Evolutionary conservation across 2,888 invertebrate genomes (phyloP).

Genomic region (Lithophane socia): DNA sequence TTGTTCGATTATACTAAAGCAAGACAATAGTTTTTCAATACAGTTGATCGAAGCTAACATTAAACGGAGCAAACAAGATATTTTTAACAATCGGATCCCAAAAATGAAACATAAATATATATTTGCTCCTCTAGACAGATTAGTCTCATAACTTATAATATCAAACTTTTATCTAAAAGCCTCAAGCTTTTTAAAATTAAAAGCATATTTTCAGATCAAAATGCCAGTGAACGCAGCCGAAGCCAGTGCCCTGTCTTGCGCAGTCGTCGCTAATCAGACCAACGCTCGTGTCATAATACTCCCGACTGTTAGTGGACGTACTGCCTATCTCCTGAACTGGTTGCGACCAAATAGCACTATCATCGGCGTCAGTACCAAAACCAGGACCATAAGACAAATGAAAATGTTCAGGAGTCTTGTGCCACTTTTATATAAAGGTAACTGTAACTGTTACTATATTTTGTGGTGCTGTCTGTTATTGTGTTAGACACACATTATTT

Average conservation of each 20-base stretch:
- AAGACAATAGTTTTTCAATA: not conserved
- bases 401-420: constrained; percentile 91
- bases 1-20: not conserved
- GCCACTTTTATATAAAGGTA: constrained; percentile 90
- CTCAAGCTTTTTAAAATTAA: not conserved
- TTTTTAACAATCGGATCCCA: not conserved
- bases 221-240: constrained; percentile 82
- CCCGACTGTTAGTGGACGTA: constrained; percentile 91
- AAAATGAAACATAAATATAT: too few species aligned
- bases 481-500: not conserved
- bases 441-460: not conserved
- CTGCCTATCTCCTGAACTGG: constrained; percentile 91
- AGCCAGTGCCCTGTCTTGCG: constrained; percentile 77
- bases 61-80: not conserved
- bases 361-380: constrained; percentile 91
- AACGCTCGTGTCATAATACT: constrained; percentile 90
- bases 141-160: not conserved
- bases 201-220: constrained; percentile 69
- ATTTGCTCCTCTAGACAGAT: not conserved
- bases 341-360: constrained; percentile 92
- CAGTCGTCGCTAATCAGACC: constrained; percentile 72
- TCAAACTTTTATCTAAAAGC: not conserved
- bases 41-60: not conserved
- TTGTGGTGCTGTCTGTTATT: not conserved
- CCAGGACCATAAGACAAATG: constrained; percentile 90